Evolutionary conservation across 2,888 invertebrate genomes (phyloP).

Genomic region (Matsumyia berberina): DNA sequence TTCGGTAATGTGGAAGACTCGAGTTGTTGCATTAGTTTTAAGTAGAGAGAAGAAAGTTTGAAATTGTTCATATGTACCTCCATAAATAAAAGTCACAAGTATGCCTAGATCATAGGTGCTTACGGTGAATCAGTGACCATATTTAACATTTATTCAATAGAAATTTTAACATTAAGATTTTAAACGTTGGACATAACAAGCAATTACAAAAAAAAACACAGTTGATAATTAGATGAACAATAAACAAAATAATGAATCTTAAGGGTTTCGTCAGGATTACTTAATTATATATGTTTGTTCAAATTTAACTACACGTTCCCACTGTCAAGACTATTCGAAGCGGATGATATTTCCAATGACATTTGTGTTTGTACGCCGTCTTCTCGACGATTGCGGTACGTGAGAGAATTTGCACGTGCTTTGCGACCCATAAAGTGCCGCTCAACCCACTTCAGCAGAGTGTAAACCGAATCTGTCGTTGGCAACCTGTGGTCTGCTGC

Average conservation of each 20-base stretch:
- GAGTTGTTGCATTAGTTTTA: no score
- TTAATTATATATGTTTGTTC: constrained; percentile 31
- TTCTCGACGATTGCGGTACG: constrained; percentile 87
- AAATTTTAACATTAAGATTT: constrained; percentile 36
- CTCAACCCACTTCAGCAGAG: constrained; percentile 96
- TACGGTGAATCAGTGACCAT: constrained; percentile 16
- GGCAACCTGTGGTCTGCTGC: constrained; percentile 94
- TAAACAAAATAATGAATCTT: constrained; percentile 13
- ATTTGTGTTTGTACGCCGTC: constrained; percentile 92
- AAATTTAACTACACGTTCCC: constrained; percentile 78
- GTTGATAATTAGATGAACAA: constrained; percentile 36
- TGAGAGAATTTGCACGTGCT: constrained; percentile 89
- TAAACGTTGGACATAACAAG: constrained; percentile 51
- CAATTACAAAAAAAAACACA: constrained; percentile 47
- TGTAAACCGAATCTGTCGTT: constrained; percentile 94
- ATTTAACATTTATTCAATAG: constrained; percentile 50
- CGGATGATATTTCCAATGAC: constrained; percentile 86
- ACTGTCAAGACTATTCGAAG: constrained; percentile 81
- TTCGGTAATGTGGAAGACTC: no score
- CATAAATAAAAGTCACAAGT: not conserved
- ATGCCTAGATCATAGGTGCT: constrained; percentile 16
- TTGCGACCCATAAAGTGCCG: constrained; percentile 92
- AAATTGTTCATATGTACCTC: not conserved
- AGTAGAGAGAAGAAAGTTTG: no score
- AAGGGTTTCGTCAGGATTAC: constrained; percentile 48